These are phyloP conservation scores for Tapirus indicus DNA, from an alignment of 2,797 vertebrate genomes.

Conservation along the genomic window DNA sequence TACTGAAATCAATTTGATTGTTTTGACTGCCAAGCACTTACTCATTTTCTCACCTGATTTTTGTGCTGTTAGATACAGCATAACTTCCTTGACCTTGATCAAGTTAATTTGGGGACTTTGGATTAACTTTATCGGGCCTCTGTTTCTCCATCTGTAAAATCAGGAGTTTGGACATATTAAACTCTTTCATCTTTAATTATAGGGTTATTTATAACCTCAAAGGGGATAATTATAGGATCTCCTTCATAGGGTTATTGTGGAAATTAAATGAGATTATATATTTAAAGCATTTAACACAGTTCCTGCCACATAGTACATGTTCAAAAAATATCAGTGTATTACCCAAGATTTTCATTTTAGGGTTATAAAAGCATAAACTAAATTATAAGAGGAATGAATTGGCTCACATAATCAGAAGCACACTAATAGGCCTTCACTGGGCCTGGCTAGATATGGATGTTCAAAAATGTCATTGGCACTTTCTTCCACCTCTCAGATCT, in stretches of 20 bases:
- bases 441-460: neutral
- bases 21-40: neutral
- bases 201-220: neutral
- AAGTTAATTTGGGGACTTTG: constrained; percentile 17
- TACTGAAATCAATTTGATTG: neutral
- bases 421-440: neutral
- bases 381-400: neutral
- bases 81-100: neutral
- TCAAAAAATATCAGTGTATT: constrained; percentile 9
- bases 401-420: neutral
- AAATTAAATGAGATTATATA: constrained; percentile 20
- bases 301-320: neutral
- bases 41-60: constrained; percentile 16
- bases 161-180: constrained; percentile 23
- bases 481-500: neutral
- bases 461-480: neutral
- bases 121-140: neutral
- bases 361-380: neutral
- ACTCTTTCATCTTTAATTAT: constrained; percentile 1
- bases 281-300: neutral
- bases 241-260: neutral
- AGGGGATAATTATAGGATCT: neutral
- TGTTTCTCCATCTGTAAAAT: neutral
- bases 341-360: constrained; percentile 6
- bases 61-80: neutral